Conservation (phyloP, 37 sponge, comb jelly and placozoan species). For the Agelas oroides region DNA sequence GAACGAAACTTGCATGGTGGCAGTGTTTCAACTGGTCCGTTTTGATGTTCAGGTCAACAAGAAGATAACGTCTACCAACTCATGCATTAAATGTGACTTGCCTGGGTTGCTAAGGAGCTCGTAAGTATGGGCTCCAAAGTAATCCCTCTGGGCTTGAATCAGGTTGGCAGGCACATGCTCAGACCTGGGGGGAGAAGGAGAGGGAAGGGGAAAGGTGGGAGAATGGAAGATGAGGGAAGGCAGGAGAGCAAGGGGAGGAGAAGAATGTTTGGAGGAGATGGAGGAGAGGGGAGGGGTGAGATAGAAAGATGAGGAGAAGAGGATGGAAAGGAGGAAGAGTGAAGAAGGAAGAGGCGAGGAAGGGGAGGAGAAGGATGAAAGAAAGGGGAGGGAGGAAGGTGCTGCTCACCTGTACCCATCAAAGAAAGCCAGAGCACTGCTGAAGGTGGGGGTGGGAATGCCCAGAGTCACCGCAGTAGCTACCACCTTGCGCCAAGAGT, state of each 20-base stretch:
- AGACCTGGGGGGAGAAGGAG: slow-evolving; percentile 42
- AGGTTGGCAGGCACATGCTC: slow-evolving; percentile 92
- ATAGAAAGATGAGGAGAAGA: background rate
- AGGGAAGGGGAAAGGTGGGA: background rate
- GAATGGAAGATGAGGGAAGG: background rate
- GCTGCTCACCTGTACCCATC: slow-evolving; percentile 90
- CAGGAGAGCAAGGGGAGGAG: background rate
- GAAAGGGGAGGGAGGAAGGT: background rate
- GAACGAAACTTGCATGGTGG: too few species aligned
- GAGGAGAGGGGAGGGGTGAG: background rate
- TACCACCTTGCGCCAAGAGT: slow-evolving; percentile 93
- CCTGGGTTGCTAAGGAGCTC: slow-evolving; percentile 88
- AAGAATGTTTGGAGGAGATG: background rate
- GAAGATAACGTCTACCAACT: too few species aligned
- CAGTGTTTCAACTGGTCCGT: too few species aligned
- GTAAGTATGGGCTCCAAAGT: slow-evolving; percentile 99
- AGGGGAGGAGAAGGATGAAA: background rate
- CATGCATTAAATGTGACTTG: background rate
- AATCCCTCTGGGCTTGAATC: slow-evolving; percentile 98
- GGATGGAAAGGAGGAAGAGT: too few species aligned
- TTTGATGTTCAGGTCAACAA: too few species aligned
- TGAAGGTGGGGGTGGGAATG: slow-evolving; percentile 93
- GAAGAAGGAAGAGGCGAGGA: background rate
- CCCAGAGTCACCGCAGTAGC: slow-evolving; percentile 83
- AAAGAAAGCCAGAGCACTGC: slow-evolving; percentile 98